These are phyloP conservation scores for Haliclona indistincta DNA, from an alignment of 37 sponge, comb jelly and placozoan species.

Conservation along the genomic window DNA sequence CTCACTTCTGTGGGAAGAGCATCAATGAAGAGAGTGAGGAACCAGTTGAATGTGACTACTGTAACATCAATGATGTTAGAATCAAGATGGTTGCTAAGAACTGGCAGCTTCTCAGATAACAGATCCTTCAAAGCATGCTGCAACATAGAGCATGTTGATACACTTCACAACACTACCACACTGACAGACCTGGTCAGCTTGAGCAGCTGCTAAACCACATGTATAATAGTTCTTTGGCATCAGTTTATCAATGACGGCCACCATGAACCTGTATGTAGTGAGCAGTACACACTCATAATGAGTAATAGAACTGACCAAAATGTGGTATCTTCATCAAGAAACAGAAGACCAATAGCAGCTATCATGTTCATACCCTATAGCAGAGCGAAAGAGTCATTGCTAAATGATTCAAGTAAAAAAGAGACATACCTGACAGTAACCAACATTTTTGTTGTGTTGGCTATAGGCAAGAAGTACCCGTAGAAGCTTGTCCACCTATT, in stretches of 20 bases:
- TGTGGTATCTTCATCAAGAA: conserved; percentile 71
- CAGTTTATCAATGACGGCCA: conserved; percentile 60
- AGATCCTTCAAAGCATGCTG: conserved; percentile 35
- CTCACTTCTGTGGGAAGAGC: conserved; percentile 75
- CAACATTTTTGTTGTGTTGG: conserved; percentile 52
- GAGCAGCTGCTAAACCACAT: conserved; percentile 51
- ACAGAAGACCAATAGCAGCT: conserved; percentile 69
- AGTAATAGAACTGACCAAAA: conserved; percentile 57
- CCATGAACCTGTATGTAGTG: conserved; percentile 42
- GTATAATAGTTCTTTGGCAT: conserved; percentile 54
- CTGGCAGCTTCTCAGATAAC: conserved; percentile 48
- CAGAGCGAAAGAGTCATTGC: background rate
- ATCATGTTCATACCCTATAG: conserved; percentile 85
- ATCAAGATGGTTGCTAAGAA: conserved; percentile 34
- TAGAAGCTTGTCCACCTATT: conserved; percentile 38
- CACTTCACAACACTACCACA: background rate
- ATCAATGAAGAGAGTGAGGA: conserved; percentile 73
- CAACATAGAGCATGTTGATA: background rate
- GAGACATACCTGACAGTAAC: conserved; percentile 66
- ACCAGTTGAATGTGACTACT: conserved; percentile 77
- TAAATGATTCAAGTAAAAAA: background rate
- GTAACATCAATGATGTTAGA: conserved; percentile 55
- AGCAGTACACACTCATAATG: background rate
- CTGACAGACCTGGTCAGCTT: conserved; percentile 68
- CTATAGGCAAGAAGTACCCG: conserved; percentile 50